phyloP scores from a whole-genome alignment of 2,888 invertebrate species.

The Zaprionus obscuricornis region DNA sequence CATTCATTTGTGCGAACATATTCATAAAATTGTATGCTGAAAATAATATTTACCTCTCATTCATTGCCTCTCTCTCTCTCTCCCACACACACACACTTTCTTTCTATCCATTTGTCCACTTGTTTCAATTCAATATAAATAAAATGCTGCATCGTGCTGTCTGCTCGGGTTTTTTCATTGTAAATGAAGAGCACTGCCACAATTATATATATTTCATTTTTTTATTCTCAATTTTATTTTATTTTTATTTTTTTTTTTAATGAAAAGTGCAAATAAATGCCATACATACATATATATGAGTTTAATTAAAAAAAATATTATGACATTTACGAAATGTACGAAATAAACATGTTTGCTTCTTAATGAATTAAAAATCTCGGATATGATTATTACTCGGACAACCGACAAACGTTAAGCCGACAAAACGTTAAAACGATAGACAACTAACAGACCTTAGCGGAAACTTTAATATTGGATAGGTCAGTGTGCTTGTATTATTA shows the following conservation, averaged over 20 bases:
- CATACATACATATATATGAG: slow-evolving; percentile 45
- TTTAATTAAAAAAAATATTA: slow-evolving; percentile 62
- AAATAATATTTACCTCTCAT: slow-evolving; percentile 28
- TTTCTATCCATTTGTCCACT: slow-evolving; percentile 28
- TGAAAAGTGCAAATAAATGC: slow-evolving; percentile 56
- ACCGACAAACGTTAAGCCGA: no score
- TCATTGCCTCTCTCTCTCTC: no score
- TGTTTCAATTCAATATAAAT: slow-evolving; percentile 55
- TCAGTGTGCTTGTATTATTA: no score
- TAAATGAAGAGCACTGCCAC: slow-evolving; percentile 45
- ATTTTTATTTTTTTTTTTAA: slow-evolving; percentile 18
- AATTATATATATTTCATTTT: slow-evolving; percentile 3
- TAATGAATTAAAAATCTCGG: slow-evolving; percentile 8
- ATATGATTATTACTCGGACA: no score
- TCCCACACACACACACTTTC: slow-evolving; percentile 14
- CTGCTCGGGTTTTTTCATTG: slow-evolving; percentile 39
- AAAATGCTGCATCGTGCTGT: slow-evolving; percentile 31
- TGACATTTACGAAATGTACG: slow-evolving; percentile 31
- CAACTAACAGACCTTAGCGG: no score
- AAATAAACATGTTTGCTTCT: slow-evolving; percentile 3
- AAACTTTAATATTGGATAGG: no score
- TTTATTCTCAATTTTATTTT: no score
- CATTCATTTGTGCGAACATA: no score
- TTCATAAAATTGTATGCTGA: slow-evolving; percentile 43
- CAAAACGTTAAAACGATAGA: no score